Evolutionary conservation across 2,888 invertebrate genomes (phyloP).

Genomic region (Podabrus alpinus): DNA sequence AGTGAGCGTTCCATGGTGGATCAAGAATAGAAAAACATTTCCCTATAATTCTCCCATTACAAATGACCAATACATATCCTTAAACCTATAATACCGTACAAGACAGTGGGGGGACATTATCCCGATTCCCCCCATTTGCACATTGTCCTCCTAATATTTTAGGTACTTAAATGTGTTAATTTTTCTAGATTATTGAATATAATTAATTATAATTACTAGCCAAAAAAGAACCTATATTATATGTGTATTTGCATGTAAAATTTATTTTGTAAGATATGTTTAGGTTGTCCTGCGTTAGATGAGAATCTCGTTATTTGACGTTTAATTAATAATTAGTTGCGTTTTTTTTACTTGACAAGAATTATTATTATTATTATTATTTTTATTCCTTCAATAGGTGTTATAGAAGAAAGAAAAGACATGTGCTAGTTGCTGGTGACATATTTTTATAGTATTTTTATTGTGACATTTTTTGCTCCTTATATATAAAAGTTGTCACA

Average conservation of each 20-base stretch:
- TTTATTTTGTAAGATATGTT: neutral
- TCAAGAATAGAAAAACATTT: constrained; percentile 37
- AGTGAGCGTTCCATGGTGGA: constrained; percentile 43
- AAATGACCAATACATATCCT: constrained; percentile 33
- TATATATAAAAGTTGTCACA: constrained; percentile 1
- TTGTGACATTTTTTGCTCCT: constrained; percentile 5
- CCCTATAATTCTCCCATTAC: constrained; percentile 13
- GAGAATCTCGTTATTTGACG: neutral
- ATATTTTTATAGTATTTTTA: constrained; percentile 14
- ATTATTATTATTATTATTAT: neutral
- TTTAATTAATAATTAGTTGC: constrained; percentile 2
- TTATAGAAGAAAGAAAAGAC: constrained; percentile 8
- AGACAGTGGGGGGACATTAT: neutral
- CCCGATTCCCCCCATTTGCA: neutral
- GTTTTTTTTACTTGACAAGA: neutral
- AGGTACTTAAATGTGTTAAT: constrained; percentile 20
- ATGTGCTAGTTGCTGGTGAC: constrained; percentile 16
- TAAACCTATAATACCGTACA: constrained; percentile 18
- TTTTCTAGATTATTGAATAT: constrained; percentile 17
- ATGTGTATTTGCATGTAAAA: constrained; percentile 2
- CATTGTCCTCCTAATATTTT: constrained; percentile 4
- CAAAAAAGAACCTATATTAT: constrained; percentile 8
- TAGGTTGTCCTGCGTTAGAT: neutral
- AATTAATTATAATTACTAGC: constrained; percentile 6
- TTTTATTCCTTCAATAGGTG: neutral